These are phyloP conservation scores for Percina caprodes DNA, from an alignment of 2,113 vertebrate genomes.

Conservation along the genomic window DNA sequence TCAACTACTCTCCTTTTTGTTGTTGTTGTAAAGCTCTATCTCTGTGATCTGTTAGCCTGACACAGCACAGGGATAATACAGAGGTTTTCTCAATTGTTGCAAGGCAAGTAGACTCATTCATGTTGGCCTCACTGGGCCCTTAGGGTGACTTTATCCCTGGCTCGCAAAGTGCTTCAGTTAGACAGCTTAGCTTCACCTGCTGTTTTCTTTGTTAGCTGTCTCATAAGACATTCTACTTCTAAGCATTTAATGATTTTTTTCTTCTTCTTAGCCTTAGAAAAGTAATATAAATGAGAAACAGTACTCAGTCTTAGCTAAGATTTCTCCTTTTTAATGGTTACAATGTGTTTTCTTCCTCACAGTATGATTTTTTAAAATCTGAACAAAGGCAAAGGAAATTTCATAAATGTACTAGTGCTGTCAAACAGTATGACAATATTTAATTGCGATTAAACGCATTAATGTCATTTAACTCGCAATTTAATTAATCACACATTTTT, in stretches of 20 bases:
- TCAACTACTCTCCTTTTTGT: constrained; percentile 1
- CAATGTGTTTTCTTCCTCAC: not conserved
- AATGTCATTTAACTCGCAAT: too few species aligned
- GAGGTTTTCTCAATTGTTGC: not conserved
- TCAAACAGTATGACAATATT: too few species aligned
- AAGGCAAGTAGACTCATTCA: constrained; percentile 1
- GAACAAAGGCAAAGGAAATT: not conserved
- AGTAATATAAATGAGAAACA: not conserved
- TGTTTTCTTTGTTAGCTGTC: constrained; percentile 21
- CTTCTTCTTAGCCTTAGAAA: not conserved
- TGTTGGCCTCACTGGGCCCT: not conserved
- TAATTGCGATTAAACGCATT: too few species aligned
- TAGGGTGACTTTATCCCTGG: constrained; percentile 6
- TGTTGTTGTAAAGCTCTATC: constrained; percentile 17
- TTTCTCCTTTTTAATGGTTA: not conserved
- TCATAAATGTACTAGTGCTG: not conserved
- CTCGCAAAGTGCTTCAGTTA: constrained; percentile 19
- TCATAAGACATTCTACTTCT: not conserved
- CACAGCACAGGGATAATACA: not conserved
- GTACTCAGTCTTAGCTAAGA: not conserved
- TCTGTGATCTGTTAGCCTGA: not conserved
- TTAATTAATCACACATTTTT: too few species aligned
- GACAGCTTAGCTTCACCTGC: constrained; percentile 13
- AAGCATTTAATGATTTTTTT: not conserved
- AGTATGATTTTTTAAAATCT: not conserved